Base-by-base conservation (phyloP, 1,140 invertebrate genomes). In the Bombus impatiens region DNA sequence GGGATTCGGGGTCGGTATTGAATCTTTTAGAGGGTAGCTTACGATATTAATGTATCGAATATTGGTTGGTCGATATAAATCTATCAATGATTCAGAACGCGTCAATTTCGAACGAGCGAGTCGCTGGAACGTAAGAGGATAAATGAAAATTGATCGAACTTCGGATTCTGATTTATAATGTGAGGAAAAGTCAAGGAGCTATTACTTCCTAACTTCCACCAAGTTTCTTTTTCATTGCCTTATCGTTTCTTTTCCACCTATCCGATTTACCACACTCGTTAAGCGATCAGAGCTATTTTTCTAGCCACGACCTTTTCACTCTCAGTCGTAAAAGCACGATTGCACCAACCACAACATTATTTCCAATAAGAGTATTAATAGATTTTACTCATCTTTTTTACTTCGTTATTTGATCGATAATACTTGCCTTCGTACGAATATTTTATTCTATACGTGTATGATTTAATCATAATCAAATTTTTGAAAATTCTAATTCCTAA, bases 101-200 rank as follows among this genome's bases (percentile, higher is more conserved):
- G 65, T 84, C 82, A 83, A 77, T 83, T 67, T 67, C 74, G 35
- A 35, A 32, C 42, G 42, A 5, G 10, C 12, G 32, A 18, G 8
- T 22, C 70, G n/a, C 37, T 59, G 53, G 37, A 42, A 62, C 44
- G 32, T 53, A 25, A 53, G 18, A 35, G 82, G 74, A 68, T 78
- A 83, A 68, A 83, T 83, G 74, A 83, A 83, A 84, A 84, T 84
- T 70, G 82, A 84, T 84, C 25, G 75, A 70, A 25, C 47, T 9
- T 10, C 37, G 42, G 68, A 84, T 84, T 78, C 65, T 78, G 75
- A 84, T 78, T 84, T 78, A 78, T 70, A 53, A 28, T 40, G 59
- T 32, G 35, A 65, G 22, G 76, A 62, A 78, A 78, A 78, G 28
- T 70, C 35, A 18, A 40, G 37, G 32, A 10, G n/a, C 32, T 37